phyloP scores from a whole-genome alignment of 1,140 invertebrate species.

The Panulirus ornatus region DNA sequence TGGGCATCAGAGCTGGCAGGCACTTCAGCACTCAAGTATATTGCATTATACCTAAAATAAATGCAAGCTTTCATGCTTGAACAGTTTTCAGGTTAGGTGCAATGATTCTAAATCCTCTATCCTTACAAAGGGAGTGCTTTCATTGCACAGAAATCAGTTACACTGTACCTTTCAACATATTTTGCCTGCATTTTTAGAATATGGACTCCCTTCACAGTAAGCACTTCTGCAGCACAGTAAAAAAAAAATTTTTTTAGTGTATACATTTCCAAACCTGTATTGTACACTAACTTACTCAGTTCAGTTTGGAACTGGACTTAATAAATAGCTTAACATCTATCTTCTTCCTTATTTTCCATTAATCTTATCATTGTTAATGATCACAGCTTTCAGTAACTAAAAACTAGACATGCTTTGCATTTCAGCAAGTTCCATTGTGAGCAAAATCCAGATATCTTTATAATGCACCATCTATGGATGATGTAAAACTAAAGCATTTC shows the following conservation, averaged over 20 bases:
- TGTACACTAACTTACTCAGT: neutral
- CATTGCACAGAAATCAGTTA: neutral
- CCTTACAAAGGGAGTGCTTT: neutral
- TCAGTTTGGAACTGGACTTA: neutral
- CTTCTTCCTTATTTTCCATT: neutral
- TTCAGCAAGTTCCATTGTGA: neutral
- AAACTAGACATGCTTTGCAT: constrained; percentile 7
- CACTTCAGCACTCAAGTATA: constrained; percentile 13
- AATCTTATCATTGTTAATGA: constrained; percentile 2
- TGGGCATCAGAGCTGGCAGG: constrained; percentile 9
- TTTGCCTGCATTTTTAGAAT: neutral
- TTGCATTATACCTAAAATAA: neutral
- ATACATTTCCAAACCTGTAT: neutral
- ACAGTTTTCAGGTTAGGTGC: neutral
- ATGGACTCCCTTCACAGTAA: neutral
- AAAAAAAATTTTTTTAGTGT: neutral
- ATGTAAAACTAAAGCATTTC: neutral
- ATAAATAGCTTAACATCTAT: neutral
- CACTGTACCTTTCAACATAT: neutral
- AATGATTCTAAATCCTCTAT: neutral
- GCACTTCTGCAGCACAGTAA: neutral
- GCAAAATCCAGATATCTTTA: neutral
- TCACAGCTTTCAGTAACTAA: constrained; percentile 12
- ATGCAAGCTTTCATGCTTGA: neutral
- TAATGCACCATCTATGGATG: neutral